These are phyloP conservation scores for Echinarachnius parma DNA, from an alignment of 53 echinoderm and acorn worm species.

Conservation along the genomic window DNA sequence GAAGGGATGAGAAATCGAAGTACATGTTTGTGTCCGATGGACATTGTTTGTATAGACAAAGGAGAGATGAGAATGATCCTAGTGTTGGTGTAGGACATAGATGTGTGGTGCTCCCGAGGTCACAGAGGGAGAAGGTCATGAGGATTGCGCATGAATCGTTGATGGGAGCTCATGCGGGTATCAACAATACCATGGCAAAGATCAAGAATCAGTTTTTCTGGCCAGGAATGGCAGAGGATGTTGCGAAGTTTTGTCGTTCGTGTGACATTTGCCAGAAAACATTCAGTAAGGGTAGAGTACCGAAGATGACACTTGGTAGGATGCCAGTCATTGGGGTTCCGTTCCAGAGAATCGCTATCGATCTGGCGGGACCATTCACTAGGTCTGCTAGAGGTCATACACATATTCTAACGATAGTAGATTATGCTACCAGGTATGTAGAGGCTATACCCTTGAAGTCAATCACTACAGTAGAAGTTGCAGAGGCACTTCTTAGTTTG, in stretches of 20 bases:
- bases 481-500: slow-evolving; percentile 41
- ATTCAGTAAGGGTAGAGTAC: slow-evolving; percentile 38
- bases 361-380: slow-evolving; percentile 47
- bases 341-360: slow-evolving; percentile 49
- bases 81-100: background rate
- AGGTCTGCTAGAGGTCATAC: slow-evolving; percentile 42
- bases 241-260: slow-evolving; percentile 15
- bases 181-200: background rate
- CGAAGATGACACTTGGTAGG: slow-evolving; percentile 40
- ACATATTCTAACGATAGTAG: slow-evolving; percentile 36
- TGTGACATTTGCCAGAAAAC: slow-evolving; percentile 35
- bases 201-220: slow-evolving; percentile 22
- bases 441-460: slow-evolving; percentile 31
- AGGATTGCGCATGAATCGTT: slow-evolving; percentile 7
- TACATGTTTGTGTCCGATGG: slow-evolving; percentile 5
- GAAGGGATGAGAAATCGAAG: background rate
- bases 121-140: slow-evolving; percentile 20
- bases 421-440: slow-evolving; percentile 46
- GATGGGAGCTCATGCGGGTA: slow-evolving; percentile 13
- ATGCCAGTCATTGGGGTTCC: slow-evolving; percentile 50
- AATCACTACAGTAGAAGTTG: slow-evolving; percentile 53
- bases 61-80: slow-evolving; percentile 1
- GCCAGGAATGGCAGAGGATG: slow-evolving; percentile 21
- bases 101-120: slow-evolving; percentile 10
- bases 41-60: slow-evolving; percentile 14